Base-by-base conservation (phyloP, 2,113 vertebrate genomes). In the Martes martes region DNA sequence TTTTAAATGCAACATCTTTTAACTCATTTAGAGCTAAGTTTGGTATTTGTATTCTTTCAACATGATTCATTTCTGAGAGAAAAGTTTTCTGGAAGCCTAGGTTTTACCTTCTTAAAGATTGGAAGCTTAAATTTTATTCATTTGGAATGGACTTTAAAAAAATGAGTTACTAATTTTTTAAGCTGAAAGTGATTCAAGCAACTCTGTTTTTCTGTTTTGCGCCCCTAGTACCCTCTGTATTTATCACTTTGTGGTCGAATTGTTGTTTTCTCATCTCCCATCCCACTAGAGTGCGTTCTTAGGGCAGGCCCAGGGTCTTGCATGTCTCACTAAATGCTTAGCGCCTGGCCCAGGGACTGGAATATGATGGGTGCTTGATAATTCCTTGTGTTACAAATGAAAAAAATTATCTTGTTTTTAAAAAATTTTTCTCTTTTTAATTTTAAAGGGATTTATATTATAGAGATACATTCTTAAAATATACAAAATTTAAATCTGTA, bases 101-200 rank as follows among this genome's bases (percentile, higher is more conserved):
- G 33, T 36, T 93, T 80, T 69, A 39, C 36, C 18, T 71, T 52
- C 59, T 71, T 85, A 28, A 3, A 84, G 10, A 83, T 28, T 88
- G 36, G 55, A 67, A n/a, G 7, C 55, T 84, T 24, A 33, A 15
- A 50, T 79, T 92, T 78, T 86, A 65, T 47, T 84, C 61, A 55
- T 87, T 92, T 96, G 76, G 65, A 95, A 28, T 85, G 47, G 26
- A 63, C 4, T 73, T 67, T 88, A 57, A 14, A 84, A 71, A 90
- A 84, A 36, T 31, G 18, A 9, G 42, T 84, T 65, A 52, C 47
- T 81, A 11, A 78, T 80, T 61, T 57, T 13, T 18, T 26, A 65
- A 33, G 18, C 50, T 63, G 26, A 82, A 89, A 63, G 57, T 81
- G 71, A 55, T 52, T 71, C 81, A 83, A 85, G n/a, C 69, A 52